Conservation (phyloP, 2,797 vertebrate species). For the Ptychadena robeensis region DNA sequence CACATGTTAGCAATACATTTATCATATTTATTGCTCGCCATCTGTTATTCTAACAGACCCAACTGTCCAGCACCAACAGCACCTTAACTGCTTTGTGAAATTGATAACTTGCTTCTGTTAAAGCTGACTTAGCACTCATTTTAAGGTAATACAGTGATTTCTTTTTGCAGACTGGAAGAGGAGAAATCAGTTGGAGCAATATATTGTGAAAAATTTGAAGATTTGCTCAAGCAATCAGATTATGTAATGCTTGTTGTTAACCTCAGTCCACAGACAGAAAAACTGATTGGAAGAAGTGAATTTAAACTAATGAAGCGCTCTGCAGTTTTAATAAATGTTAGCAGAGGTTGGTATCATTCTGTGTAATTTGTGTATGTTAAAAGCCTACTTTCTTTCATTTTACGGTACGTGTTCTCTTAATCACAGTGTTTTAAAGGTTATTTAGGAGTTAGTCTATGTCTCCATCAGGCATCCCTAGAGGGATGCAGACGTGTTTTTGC, state of each 20-base stretch:
- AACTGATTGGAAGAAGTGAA: constrained; percentile 76
- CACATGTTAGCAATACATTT: no score
- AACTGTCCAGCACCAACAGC: no score
- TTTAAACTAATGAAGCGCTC: constrained; percentile 80
- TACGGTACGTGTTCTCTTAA: neutral
- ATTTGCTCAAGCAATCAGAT: constrained; percentile 79
- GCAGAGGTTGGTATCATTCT: constrained; percentile 73
- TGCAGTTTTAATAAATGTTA: constrained; percentile 77
- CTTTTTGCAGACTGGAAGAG: constrained; percentile 72
- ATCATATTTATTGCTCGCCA: no score
- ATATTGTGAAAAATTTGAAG: constrained; percentile 77
- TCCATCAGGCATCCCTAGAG: no score
- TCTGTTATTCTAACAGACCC: no score
- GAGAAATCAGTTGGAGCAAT: constrained; percentile 75
- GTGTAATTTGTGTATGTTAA: neutral
- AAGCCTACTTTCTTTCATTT: neutral
- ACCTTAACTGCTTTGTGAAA: no score
- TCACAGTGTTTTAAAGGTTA: neutral
- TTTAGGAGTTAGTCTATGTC: neutral
- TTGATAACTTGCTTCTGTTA: no score
- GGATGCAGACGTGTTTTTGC: no score
- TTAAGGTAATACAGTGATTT: neutral
- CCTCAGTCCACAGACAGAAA: constrained; percentile 74
- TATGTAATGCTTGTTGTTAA: constrained; percentile 77
- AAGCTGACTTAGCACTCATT: no score